phyloP scores from a whole-genome alignment of 2,113 vertebrate species.

The Xiphorhynchus elegans region DNA sequence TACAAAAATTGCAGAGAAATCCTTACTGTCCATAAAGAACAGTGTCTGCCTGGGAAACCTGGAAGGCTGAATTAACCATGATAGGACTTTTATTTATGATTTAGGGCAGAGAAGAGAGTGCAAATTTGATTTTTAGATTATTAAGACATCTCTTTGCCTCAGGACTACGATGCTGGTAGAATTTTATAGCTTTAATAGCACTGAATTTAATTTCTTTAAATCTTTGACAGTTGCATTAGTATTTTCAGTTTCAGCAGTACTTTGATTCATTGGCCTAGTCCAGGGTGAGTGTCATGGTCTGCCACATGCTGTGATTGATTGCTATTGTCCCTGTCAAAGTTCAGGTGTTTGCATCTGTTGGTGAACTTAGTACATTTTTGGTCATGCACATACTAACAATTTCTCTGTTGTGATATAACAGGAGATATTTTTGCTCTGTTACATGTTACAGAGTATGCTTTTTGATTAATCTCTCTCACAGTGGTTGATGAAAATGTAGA shows the following conservation, averaged over 20 bases:
- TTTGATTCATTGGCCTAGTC: neutral
- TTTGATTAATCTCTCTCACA: conserved; percentile 62
- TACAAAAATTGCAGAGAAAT: neutral
- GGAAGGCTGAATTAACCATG: neutral
- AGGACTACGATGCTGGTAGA: neutral
- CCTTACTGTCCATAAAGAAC: neutral
- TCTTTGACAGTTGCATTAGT: neutral
- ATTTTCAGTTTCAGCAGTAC: neutral
- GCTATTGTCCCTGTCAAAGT: neutral
- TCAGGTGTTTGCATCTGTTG: conserved; percentile 9
- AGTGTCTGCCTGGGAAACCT: neutral
- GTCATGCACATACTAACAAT: neutral
- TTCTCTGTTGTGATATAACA: conserved; percentile 50
- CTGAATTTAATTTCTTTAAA: neutral
- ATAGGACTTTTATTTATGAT: neutral
- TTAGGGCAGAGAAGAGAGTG: neutral
- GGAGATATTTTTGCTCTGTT: conserved; percentile 63
- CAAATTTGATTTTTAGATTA: conserved; percentile 28
- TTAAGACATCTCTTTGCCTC: neutral
- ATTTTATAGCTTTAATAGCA: neutral
- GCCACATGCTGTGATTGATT: neutral
- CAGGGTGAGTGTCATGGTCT: neutral
- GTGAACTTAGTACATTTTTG: conserved; percentile 18
- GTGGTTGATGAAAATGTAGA: conserved; percentile 36
- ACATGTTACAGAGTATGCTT: conserved; percentile 46